Conservation (phyloP, 2,888 invertebrate species). For the Drosophila engyochracea region DNA sequence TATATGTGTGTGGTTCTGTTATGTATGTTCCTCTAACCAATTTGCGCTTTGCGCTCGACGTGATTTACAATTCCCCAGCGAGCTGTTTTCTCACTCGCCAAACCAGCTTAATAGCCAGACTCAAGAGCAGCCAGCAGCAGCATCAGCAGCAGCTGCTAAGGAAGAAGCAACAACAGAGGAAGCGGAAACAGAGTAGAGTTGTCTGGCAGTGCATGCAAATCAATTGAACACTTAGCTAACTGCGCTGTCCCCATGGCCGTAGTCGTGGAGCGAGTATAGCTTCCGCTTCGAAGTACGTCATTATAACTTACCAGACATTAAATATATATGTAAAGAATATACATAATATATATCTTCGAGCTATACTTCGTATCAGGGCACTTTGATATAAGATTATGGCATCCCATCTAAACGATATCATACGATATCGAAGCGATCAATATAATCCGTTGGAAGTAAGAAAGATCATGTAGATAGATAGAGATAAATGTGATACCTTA, state of each 20-base stretch:
- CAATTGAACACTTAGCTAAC: slow-evolving; percentile 71
- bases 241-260: slow-evolving; percentile 12
- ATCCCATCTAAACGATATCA: not conserved
- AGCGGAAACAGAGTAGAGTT: slow-evolving; percentile 21
- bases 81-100: slow-evolving; percentile 56
- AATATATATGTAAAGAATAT: not conserved
- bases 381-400: not conserved
- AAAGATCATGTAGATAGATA: too few relatives aligned
- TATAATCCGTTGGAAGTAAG: not conserved
- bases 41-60: slow-evolving; percentile 71
- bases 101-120: slow-evolving; percentile 46
- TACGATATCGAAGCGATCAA: not conserved
- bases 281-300: not conserved
- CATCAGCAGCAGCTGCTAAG: slow-evolving; percentile 6
- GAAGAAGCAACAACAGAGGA: slow-evolving; percentile 4
- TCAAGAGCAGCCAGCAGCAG: not conserved
- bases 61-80: slow-evolving; percentile 78
- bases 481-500: not conserved
- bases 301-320: not conserved
- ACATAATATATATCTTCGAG: not conserved
- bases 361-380: too few relatives aligned
- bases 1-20: slow-evolving; percentile 30
- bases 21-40: slow-evolving; percentile 68
- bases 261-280: not conserved
- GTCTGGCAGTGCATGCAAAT: slow-evolving; percentile 64